phyloP scores from a whole-genome alignment of 2,888 invertebrate species.

The Rotaria socialis region DNA sequence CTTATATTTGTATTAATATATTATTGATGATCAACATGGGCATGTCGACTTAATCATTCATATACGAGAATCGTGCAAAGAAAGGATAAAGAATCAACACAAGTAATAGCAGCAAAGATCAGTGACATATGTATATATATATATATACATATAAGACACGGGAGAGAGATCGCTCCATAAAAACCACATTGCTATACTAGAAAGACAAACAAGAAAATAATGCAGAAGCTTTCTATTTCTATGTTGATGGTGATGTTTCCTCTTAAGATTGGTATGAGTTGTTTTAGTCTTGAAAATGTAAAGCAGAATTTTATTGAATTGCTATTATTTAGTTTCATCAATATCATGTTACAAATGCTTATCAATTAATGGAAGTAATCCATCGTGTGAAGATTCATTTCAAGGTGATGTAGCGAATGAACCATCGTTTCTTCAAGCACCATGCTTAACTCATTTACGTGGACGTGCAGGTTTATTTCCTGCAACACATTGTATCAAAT shows the following conservation, averaged over 20 bases:
- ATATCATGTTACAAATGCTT: slow-evolving; percentile 15
- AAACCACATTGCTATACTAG: not conserved
- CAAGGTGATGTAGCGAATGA: not conserved
- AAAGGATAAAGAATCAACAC: not conserved
- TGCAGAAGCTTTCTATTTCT: not conserved
- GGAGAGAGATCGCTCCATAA: not conserved
- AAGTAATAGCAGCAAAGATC: not conserved
- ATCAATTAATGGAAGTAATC: slow-evolving; percentile 30
- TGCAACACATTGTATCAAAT: slow-evolving; percentile 26
- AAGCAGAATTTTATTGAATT: not conserved
- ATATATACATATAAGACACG: too few species aligned
- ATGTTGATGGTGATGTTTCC: not conserved
- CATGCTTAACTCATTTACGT: not conserved
- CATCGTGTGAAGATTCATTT: not conserved
- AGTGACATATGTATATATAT: not conserved
- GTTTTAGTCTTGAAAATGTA: too few species aligned
- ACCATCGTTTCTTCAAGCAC: not conserved
- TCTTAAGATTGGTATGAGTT: not conserved
- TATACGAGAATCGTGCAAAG: not conserved
- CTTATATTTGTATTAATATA: not conserved
- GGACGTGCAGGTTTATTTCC: not conserved
- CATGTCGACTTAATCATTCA: not conserved
- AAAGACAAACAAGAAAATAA: not conserved
- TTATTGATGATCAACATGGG: not conserved
- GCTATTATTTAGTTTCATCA: not conserved